Evolutionary conservation across 2,888 invertebrate genomes (phyloP).

Genomic region (Hypsopygia costalis): DNA sequence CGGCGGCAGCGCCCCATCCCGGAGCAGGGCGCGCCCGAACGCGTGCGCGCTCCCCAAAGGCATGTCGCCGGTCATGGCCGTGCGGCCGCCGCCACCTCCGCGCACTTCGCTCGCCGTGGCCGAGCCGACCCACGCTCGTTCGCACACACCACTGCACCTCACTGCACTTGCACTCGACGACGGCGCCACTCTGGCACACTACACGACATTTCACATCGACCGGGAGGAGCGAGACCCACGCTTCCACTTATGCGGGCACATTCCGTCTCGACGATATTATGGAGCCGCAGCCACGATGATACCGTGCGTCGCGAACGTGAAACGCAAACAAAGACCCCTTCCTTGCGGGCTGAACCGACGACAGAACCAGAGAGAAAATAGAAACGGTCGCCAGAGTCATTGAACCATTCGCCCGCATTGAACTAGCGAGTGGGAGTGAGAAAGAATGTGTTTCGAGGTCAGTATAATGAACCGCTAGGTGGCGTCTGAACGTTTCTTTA

Average conservation of each 20-base stretch:
- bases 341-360: conserved; percentile 66
- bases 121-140: conserved; percentile 68
- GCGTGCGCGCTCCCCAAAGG: conserved; percentile 78
- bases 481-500: conserved; percentile 30
- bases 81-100: conserved; percentile 69
- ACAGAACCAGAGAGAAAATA: conserved; percentile 80
- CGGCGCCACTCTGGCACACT: conserved; percentile 73
- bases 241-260: conserved; percentile 76
- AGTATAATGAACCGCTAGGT: conserved; percentile 37
- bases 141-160: conserved; percentile 74
- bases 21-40: conserved; percentile 73
- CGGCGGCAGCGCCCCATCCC: conserved; percentile 74
- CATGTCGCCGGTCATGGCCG: conserved; percentile 79
- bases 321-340: conserved; percentile 80
- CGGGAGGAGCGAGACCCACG: conserved; percentile 73
- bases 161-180: conserved; percentile 76
- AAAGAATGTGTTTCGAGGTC: conserved; percentile 28
- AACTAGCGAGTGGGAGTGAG: conserved; percentile 64
- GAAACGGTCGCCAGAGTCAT: conserved; percentile 79
- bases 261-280: conserved; percentile 72
- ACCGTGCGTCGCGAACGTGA: conserved; percentile 75
- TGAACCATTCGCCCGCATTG: conserved; percentile 70
- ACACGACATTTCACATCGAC: conserved; percentile 72
- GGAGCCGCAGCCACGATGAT: conserved; percentile 59
- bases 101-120: conserved; percentile 73